A percentile compares a stretch with the other conserved stretches of the same genome.
These are phyloP conservation scores for Melipona beecheii DNA, from an alignment of 2,888 invertebrate genomes.

Conservation along the genomic window DNA sequence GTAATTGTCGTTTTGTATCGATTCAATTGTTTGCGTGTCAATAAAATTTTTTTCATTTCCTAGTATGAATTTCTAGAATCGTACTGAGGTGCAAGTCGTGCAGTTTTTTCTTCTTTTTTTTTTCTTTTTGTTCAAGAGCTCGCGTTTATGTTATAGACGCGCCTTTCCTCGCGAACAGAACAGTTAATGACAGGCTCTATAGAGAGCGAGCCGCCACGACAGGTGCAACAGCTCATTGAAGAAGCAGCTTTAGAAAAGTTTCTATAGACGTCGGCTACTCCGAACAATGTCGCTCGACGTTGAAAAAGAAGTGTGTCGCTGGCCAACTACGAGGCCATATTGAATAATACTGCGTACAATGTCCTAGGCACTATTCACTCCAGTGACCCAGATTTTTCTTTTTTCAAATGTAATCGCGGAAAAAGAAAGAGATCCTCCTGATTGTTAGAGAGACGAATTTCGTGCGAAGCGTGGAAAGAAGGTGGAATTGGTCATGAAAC, in stretches of 20 bases:
- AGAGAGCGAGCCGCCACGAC: background rate
- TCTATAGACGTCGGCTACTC: background rate
- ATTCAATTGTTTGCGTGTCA: no score
- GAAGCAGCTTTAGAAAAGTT: conserved; percentile 19
- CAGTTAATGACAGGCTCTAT: conserved; percentile 5
- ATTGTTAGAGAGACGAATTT: background rate
- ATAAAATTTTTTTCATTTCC: no score
- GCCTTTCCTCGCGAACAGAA: background rate
- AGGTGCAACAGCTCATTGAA: conserved; percentile 18
- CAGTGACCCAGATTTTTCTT: conserved; percentile 32
- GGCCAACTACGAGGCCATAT: conserved; percentile 14
- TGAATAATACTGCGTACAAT: conserved; percentile 18
- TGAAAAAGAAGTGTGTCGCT: conserved; percentile 31
- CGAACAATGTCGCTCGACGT: conserved; percentile 20
- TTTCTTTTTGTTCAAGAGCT: background rate
- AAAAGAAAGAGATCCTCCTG: background rate
- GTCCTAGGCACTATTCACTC: conserved; percentile 16
- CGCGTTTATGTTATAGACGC: background rate
- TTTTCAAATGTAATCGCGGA: background rate
- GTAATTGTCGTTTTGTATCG: no score
- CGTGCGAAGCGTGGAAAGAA: background rate
- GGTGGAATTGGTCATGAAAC: background rate
- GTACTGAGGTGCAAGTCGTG: no score
- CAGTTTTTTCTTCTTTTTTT: background rate
- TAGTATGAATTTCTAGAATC: no score